Percentiles rank a stretch among this genome's conserved stretches.
Conservation (phyloP, 2,888 invertebrate genomes). For the Euproctis similis region DNA sequence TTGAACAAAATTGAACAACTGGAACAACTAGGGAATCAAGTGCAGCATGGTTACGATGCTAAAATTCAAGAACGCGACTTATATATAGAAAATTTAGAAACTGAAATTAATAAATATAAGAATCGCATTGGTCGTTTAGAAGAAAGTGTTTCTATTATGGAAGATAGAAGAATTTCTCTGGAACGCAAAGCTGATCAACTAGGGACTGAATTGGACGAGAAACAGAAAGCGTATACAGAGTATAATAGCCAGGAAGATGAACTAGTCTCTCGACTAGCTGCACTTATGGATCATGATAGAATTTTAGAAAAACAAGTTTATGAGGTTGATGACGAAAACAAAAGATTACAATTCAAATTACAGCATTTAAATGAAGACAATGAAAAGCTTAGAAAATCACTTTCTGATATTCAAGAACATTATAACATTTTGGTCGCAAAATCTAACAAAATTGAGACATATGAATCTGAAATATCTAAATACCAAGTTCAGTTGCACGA, state of each 20-base stretch:
- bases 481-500: conserved; percentile 52
- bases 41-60: conserved; percentile 73
- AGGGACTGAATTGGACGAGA: conserved; percentile 76
- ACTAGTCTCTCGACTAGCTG: conserved; percentile 76
- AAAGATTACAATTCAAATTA: conserved; percentile 71
- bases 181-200: conserved; percentile 78
- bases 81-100: conserved; percentile 83
- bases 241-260: conserved; percentile 78
- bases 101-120: conserved; percentile 79
- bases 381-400: conserved; percentile 57
- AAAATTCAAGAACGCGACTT: conserved; percentile 85
- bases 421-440: conserved; percentile 47
- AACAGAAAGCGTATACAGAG: conserved; percentile 75
- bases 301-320: conserved; percentile 78
- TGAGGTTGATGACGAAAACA: conserved; percentile 74
- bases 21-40: conserved; percentile 51
- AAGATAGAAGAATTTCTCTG: conserved; percentile 75
- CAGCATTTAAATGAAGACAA: conserved; percentile 69
- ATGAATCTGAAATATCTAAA: conserved; percentile 42
- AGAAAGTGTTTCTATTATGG: conserved; percentile 78
- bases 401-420: conserved; percentile 59
- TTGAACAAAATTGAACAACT: conserved; percentile 43
- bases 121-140: conserved; percentile 79
- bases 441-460: conserved; percentile 42
- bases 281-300: conserved; percentile 78